These are phyloP conservation scores for Anoura caudifer DNA, from an alignment of 2,113 vertebrate species.

Conservation along the genomic window DNA sequence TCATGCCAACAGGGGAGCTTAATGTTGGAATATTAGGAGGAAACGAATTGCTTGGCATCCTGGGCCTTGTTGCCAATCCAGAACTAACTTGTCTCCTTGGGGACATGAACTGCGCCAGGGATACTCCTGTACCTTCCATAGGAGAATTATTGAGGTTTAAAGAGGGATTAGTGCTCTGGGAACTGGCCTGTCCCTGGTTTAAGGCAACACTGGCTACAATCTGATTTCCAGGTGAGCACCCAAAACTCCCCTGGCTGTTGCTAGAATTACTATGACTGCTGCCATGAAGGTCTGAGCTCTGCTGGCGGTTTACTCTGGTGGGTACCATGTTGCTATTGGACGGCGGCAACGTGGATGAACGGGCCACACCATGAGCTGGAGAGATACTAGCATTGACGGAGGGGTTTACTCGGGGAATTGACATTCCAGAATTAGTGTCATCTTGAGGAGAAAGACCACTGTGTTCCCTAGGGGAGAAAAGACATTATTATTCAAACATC, in stretches of 20 bases:
- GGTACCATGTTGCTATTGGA: slow-evolving; percentile 82
- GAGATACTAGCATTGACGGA: slow-evolving; percentile 81
- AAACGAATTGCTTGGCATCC: slow-evolving; percentile 88
- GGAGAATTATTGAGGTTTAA: slow-evolving; percentile 83
- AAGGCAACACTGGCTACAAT: slow-evolving; percentile 83
- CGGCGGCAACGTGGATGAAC: slow-evolving; percentile 80
- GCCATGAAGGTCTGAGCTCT: slow-evolving; percentile 83
- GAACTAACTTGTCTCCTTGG: slow-evolving; percentile 90
- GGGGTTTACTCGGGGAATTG: slow-evolving; percentile 85
- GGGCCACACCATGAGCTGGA: slow-evolving; percentile 81
- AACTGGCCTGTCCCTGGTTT: slow-evolving; percentile 81
- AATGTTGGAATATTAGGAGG: slow-evolving; percentile 88
- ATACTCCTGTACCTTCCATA: slow-evolving; percentile 89
- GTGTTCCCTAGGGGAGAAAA: slow-evolving; percentile 87
- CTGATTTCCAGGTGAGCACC: slow-evolving; percentile 82
- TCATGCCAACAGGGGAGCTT: slow-evolving; percentile 87
- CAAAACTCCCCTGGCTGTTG: slow-evolving; percentile 80
- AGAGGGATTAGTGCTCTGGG: slow-evolving; percentile 80
- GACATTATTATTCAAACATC: slow-evolving; percentile 35
- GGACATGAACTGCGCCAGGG: slow-evolving; percentile 92
- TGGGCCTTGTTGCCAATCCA: slow-evolving; percentile 85
- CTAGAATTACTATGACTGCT: slow-evolving; percentile 78
- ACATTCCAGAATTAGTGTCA: slow-evolving; percentile 90
- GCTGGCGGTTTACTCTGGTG: slow-evolving; percentile 80
- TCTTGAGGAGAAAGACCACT: slow-evolving; percentile 96